Base-by-base conservation (phyloP, 2,113 vertebrate species). In the human region DNA sequence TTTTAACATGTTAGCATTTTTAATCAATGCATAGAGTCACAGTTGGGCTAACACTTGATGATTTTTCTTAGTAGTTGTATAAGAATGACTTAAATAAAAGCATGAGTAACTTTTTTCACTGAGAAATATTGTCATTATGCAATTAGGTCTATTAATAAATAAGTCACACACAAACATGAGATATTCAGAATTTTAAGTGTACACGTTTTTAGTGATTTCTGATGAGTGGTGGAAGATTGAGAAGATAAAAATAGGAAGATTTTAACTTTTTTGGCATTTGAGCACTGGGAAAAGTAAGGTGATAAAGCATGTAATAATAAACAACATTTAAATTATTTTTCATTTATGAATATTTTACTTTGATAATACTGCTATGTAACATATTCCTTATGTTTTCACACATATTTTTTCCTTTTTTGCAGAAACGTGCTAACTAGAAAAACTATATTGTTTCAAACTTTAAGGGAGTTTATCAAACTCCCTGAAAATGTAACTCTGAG, bases 341-440 rank as follows among this genome's bases (percentile, higher is more conserved):
- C 61, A 35, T 79, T 95, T 27, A 89, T 90, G 48, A 61, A 79
- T 22, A 90, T 59, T 90, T 94, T 79, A 80, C 30, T 96, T 97
- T 52, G 43, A 68, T 43, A 90, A 45, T 13, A 25, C 40, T 78
- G 10, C 27, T 61, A 72, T 43, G 9, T 48, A 68, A 78, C 5
- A 79, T 7, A 89, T 50, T 43, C 16, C 16, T 68, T 59, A 8
- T 43, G 25, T 23, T 89, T 92, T 75, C 45, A 79, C 30, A 94
- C 6, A 2, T 25, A 40, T 79, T 38, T 89, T 52, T 83, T 66
- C 80, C 50, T 85, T 66, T 89, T 45, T 82, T n/a, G 20, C 32
- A 48, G 32, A 79, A 93, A 64, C 12, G 66, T 94, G 73, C 78
- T 96, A 66, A 72, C 35, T 82, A 78, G 40, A 82, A 85, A 82